Percentiles rank a stretch among this genome's conserved stretches.
Evolutionary conservation across 2,113 vertebrate species (phyloP).

Genomic region (Typhlomys cinereus): DNA sequence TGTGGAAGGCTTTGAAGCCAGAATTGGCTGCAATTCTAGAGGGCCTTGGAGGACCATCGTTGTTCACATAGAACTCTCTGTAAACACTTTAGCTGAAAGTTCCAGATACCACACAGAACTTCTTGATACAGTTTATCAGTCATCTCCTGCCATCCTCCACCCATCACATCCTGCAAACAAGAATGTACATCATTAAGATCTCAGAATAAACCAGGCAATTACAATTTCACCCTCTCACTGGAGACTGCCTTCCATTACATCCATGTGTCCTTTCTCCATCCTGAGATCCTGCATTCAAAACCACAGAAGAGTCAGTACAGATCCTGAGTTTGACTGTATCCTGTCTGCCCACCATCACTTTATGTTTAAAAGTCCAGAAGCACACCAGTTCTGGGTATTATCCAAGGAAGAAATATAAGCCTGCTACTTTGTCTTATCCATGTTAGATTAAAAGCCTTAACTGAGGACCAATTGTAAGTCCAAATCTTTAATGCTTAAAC

Average conservation of each 20-base stretch:
- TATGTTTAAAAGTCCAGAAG: not conserved
- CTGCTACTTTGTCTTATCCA: not conserved
- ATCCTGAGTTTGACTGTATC: not conserved
- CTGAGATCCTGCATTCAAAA: not conserved
- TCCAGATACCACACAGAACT: not conserved
- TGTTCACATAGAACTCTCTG: not conserved
- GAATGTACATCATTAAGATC: no score
- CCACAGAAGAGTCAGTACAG: not conserved
- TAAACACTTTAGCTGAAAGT: not conserved
- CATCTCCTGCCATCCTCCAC: not conserved
- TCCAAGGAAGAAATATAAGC: not conserved
- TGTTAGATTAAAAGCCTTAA: not conserved
- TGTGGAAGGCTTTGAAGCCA: no score
- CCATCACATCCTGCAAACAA: no score
- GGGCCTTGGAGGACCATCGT: no score
- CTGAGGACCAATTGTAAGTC: not conserved
- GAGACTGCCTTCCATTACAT: not conserved
- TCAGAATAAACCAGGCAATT: no score
- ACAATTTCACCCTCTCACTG: no score
- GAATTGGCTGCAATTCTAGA: no score
- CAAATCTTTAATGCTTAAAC: not conserved
- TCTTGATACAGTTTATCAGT: not conserved
- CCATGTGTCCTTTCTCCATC: no score
- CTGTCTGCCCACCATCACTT: not conserved
- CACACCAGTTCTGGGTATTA: not conserved